A percentile compares a stretch with the other conserved stretches of the same genome.
Conservation (phyloP, 2,888 invertebrate genomes). For the Thyatira batis region DNA sequence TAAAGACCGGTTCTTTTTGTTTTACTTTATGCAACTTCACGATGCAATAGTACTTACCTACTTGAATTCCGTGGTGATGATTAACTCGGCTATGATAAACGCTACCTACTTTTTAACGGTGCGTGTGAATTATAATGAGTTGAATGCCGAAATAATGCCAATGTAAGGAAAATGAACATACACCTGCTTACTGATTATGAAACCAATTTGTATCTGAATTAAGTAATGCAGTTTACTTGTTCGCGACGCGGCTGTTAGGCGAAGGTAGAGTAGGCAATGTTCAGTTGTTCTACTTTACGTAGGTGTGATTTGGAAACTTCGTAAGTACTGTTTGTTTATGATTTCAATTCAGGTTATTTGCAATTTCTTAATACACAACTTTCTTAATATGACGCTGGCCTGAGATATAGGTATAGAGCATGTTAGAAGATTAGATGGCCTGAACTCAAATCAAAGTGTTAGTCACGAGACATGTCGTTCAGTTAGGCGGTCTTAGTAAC, state of each 20-base stretch:
- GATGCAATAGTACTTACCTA: conserved; percentile 61
- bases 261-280: background rate
- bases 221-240: background rate
- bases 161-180: conserved; percentile 8
- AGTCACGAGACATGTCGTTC: too few relatives aligned
- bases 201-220: conserved; percentile 1
- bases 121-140: conserved; percentile 37
- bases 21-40: conserved; percentile 69
- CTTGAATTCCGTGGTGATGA: conserved; percentile 64
- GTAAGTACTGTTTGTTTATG: background rate
- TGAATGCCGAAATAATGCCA: conserved; percentile 33
- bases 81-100: conserved; percentile 69
- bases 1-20: conserved; percentile 61
- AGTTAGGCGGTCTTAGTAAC: too few relatives aligned
- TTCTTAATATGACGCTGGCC: too few relatives aligned
- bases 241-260: background rate
- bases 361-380: background rate
- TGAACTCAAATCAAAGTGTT: too few relatives aligned
- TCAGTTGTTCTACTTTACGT: background rate
- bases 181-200: conserved; percentile 1
- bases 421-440: too few relatives aligned
- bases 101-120: conserved; percentile 47
- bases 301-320: background rate
- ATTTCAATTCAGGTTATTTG: background rate
- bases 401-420: too few relatives aligned